Evolutionary conservation across 2,888 invertebrate species (phyloP).

Genomic region (Adelognathus sp.): DNA sequence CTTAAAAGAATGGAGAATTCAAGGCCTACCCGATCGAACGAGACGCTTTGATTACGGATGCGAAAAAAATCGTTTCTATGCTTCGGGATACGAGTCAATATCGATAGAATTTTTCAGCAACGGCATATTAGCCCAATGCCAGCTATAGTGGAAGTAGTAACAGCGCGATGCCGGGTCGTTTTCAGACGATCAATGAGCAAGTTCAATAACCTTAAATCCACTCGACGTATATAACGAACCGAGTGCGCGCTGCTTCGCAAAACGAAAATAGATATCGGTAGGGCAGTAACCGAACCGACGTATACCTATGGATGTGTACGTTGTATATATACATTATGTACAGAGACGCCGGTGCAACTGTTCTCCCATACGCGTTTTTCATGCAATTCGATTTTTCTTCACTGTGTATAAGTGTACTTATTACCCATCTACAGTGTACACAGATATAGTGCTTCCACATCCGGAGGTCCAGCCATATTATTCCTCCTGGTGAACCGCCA

Average conservation of each 20-base stretch:
- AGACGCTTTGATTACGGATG: not conserved
- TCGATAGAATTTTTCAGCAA: constrained; percentile 20
- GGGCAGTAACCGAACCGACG: not conserved
- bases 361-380: not conserved
- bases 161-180: constrained; percentile 29
- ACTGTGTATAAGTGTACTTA: not conserved
- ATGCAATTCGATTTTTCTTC: not conserved
- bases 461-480: constrained; percentile 32
- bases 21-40: not conserved
- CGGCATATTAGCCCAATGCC: constrained; percentile 10
- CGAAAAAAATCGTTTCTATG: not conserved
- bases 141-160: constrained; percentile 41
- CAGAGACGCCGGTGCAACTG: not conserved
- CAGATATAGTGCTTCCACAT: not conserved
- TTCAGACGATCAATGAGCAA: constrained; percentile 75
- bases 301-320: not conserved
- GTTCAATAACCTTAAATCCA: constrained; percentile 80
- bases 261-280: constrained; percentile 73
- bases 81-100: constrained; percentile 3
- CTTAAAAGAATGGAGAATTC: not conserved
- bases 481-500: constrained; percentile 47
- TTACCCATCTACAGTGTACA: not conserved
- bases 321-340: not conserved
- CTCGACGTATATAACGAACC: constrained; percentile 71
- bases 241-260: constrained; percentile 71